A percentile compares a stretch with the other conserved stretches of the same genome.
These are phyloP conservation scores for Miltochrista miniata DNA, from an alignment of 2,888 invertebrate genomes.

Conservation along the genomic window DNA sequence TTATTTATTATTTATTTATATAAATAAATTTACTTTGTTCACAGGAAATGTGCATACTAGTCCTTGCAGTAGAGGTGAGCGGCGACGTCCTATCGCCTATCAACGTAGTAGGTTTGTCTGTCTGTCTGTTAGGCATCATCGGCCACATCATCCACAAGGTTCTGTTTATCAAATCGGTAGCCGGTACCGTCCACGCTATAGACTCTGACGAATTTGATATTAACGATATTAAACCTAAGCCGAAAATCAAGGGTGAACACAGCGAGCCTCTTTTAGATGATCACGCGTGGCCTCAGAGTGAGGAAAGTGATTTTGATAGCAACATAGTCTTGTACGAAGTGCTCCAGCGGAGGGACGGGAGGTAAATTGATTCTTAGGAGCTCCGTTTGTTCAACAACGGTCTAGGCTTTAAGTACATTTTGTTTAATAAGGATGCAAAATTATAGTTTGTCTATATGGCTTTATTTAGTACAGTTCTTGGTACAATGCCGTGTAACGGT, in stretches of 20 bases:
- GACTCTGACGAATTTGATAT: slow-evolving; percentile 34
- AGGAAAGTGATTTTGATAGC: slow-evolving; percentile 77
- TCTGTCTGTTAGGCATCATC: slow-evolving; percentile 95
- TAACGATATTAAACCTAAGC: slow-evolving; percentile 39
- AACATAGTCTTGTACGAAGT: slow-evolving; percentile 83
- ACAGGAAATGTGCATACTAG: slow-evolving; percentile 96
- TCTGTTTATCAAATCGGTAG: slow-evolving; percentile 58
- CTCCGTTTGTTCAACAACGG: slow-evolving; percentile 17
- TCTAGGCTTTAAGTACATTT: background rate
- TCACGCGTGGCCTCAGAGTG: slow-evolving; percentile 55
- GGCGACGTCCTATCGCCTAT: slow-evolving; percentile 92
- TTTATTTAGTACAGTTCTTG: too few relatives aligned
- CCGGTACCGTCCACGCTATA: slow-evolving; percentile 56
- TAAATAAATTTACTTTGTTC: slow-evolving; percentile 37
- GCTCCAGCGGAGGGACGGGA: slow-evolving; percentile 76
- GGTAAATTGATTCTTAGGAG: slow-evolving; percentile 29
- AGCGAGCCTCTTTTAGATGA: slow-evolving; percentile 63
- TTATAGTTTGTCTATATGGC: background rate
- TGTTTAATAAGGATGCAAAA: background rate
- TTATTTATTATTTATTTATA: background rate
- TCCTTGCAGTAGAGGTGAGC: slow-evolving; percentile 93
- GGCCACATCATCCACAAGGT: slow-evolving; percentile 92
- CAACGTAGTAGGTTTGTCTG: slow-evolving; percentile 92
- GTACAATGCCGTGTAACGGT: too few relatives aligned
- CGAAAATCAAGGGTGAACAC: slow-evolving; percentile 48